Evolutionary conservation across 2,888 invertebrate species (phyloP), one percentile per base, ranked within the genome.

Genomic region (Antheraea assamensis): DNA sequence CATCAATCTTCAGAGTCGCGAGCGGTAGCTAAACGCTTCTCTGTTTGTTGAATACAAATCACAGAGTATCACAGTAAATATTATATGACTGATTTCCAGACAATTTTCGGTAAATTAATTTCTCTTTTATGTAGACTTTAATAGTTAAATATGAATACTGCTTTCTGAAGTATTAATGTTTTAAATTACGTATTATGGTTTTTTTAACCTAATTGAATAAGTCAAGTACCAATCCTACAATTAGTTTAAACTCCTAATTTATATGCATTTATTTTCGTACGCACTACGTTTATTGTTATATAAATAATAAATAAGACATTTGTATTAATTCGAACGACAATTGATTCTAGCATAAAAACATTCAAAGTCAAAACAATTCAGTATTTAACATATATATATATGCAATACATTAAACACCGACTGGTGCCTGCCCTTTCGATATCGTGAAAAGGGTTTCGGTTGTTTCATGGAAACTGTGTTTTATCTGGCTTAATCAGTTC

Each of bases 1-100:
- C 93, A 93, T 94, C 92, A 94, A 93, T 94, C 93, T 93, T 89
- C 81, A 77, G 79, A 81, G 79, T 78, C 76, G 83, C 84, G 85
- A 85, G 82, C 83, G 81, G 82, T 82, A 83, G 85, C 83, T 87
- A 83, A 88, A 87, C 85, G 84, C 79, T 80, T 75, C 72, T 76
- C 79, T 81, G 78, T 80, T 80, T 78, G 79, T 84, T 80, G 82
- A 83, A 86, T 86, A 85, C 86, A 87, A 86, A 86, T 85, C 85
- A 84, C 83, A 84, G 71, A 76, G 58, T 42, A 24, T 31, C 49
- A 73, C 58, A 55, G 70, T 55, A 47, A 58, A 55, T 70, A 52
- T 70, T 52, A 73, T 73, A 70, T 73, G 35, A 71, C 71, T 21
- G 61, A 49, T 70, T 70, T 64, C 42, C 30, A 24, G 61, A 27